Percentiles rank a stretch among this genome's conserved stretches.
These are phyloP conservation scores for Gambusia holbrooki DNA, from an alignment of 2,113 vertebrate species.

Conservation along the genomic window DNA sequence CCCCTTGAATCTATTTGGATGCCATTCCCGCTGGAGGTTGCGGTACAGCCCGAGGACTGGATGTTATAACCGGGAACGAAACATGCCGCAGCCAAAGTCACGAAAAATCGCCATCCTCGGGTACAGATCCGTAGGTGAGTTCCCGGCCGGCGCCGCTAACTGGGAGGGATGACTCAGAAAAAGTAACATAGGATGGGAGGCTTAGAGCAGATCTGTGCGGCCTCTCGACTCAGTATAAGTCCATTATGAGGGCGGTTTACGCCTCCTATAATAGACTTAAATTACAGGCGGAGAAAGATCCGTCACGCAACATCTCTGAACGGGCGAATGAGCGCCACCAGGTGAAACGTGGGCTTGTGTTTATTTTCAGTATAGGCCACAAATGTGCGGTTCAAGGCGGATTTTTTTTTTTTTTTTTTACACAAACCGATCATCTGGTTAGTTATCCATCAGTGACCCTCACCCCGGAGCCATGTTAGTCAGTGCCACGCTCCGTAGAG, in stretches of 20 bases:
- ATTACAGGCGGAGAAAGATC: conserved; percentile 28
- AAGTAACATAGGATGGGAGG: conserved; percentile 8
- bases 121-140: conserved; percentile 97
- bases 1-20: conserved; percentile 65
- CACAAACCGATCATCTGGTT: not conserved
- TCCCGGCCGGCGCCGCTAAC: not conserved
- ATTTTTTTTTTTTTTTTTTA: not conserved
- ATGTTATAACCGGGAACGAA: conserved; percentile 74
- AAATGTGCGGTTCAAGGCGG: not conserved
- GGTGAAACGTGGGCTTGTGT: conserved; percentile 49
- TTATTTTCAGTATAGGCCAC: conserved; percentile 18
- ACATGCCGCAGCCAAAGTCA: conserved; percentile 97
- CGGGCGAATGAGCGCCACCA: conserved; percentile 39
- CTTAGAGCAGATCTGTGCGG: conserved; percentile 14
- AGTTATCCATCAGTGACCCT: conserved; percentile 8
- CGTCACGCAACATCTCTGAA: conserved; percentile 25
- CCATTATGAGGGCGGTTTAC: conserved; percentile 27
- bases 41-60: conserved; percentile 73
- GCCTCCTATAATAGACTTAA: conserved; percentile 51
- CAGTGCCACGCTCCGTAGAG: conserved; percentile 1
- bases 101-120: conserved; percentile 97
- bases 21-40: conserved; percentile 74
- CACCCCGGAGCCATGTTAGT: conserved; percentile 11
- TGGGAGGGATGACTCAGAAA: not conserved
- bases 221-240: conserved; percentile 23